Conservation (phyloP, 2,797 vertebrate species). For the Xiphorhynchus erythropygius region DNA sequence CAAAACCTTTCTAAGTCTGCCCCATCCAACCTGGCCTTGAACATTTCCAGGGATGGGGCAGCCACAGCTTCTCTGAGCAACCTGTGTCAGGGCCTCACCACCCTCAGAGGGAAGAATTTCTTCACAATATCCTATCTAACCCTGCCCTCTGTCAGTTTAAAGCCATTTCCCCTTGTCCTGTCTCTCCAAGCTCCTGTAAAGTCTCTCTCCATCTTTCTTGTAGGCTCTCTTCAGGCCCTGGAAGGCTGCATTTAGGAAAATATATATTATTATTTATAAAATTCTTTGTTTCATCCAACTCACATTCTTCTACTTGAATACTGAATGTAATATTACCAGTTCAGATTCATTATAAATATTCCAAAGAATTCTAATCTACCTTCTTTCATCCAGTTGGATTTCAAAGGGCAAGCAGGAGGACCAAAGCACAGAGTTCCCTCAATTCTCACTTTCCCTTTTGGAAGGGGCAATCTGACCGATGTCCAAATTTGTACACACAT, state of each 20-base stretch:
- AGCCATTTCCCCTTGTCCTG: neutral
- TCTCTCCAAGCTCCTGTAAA: neutral
- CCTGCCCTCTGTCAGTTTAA: neutral
- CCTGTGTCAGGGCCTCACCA: neutral
- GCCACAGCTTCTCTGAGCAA: neutral
- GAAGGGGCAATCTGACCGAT: neutral
- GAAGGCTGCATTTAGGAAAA: neutral
- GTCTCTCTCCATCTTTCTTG: neutral
- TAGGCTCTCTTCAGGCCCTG: neutral
- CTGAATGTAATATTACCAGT: rapidly evolving
- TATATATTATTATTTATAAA: neutral
- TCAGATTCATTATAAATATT: neutral
- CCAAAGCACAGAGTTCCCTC: neutral
- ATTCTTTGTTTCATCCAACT: neutral
- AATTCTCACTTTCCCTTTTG: neutral
- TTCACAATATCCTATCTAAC: neutral
- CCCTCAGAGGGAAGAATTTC: neutral
- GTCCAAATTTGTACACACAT: neutral
- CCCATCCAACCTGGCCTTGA: neutral
- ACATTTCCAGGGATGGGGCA: neutral
- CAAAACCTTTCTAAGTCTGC: neutral
- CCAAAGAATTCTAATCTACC: neutral
- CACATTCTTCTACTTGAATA: neutral
- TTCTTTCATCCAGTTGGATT: neutral
- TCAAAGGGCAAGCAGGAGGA: neutral